Evolutionary conservation across 2,888 invertebrate genomes (phyloP).

Genomic region (Geotrupes spiniger): DNA sequence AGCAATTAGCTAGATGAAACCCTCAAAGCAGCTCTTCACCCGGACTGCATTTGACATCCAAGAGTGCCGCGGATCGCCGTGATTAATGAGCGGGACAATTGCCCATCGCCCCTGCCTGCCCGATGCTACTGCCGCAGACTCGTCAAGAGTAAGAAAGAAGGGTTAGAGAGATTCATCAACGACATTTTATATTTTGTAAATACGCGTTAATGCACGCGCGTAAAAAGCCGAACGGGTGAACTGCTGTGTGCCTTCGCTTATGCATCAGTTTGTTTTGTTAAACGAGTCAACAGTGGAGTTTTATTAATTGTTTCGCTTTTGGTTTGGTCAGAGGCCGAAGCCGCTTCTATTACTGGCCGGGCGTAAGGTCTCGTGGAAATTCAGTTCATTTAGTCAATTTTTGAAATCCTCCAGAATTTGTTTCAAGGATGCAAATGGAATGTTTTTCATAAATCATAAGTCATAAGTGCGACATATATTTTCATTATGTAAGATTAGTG

Average conservation of each 20-base stretch:
- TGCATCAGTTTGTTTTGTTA: conserved; percentile 2
- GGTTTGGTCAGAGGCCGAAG: too few relatives aligned
- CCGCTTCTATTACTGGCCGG: too few relatives aligned
- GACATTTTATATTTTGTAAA: conserved; percentile 47
- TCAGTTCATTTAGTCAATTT: too few relatives aligned
- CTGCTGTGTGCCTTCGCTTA: conserved; percentile 9
- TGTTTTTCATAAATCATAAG: too few relatives aligned
- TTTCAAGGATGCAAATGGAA: too few relatives aligned
- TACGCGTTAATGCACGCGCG: conserved; percentile 32
- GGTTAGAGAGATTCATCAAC: conserved; percentile 41
- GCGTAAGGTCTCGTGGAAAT: too few relatives aligned
- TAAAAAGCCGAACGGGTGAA: conserved; percentile 9
- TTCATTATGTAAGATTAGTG: too few relatives aligned
- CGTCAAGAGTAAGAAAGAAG: conserved; percentile 40
- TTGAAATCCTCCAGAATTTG: too few relatives aligned
- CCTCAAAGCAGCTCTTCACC: conserved; percentile 50
- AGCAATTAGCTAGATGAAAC: conserved; percentile 52
- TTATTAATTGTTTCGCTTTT: conserved; percentile 5
- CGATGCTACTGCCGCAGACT: conserved; percentile 22
- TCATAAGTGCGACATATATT: too few relatives aligned
- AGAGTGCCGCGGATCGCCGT: conserved; percentile 49
- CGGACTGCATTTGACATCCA: conserved; percentile 51
- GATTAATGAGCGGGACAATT: conserved; percentile 52
- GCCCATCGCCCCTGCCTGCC: conserved; percentile 38
- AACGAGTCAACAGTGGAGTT: background rate